Conservation (phyloP, 2,113 vertebrate species). For the Poeciliopsis prolifica region DNA sequence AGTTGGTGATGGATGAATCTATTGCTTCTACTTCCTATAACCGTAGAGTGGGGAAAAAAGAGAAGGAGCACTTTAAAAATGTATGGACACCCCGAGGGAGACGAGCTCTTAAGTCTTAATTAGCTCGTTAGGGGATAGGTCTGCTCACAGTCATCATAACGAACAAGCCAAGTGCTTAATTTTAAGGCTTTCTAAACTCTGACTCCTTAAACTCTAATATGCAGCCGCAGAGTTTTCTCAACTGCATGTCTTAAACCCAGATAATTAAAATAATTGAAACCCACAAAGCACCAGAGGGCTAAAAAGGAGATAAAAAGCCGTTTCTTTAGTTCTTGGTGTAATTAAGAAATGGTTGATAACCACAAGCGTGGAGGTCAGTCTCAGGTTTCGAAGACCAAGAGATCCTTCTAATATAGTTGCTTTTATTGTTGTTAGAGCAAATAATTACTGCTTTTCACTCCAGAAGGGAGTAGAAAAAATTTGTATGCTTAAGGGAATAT, state of each 20-base stretch:
- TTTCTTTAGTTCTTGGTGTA: background rate
- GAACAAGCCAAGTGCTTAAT: background rate
- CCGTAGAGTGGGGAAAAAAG: background rate
- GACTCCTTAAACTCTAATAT: conserved; percentile 2
- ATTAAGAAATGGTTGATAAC: background rate
- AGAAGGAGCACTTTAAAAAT: background rate
- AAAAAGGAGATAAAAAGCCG: background rate
- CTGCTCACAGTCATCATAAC: background rate
- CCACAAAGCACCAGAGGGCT: no score
- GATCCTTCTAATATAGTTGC: background rate
- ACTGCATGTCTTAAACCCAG: background rate
- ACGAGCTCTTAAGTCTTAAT: background rate
- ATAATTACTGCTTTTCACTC: background rate
- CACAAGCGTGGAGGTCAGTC: background rate
- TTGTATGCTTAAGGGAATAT: background rate
- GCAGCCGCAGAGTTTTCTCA: background rate
- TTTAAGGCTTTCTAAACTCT: background rate
- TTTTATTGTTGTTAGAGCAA: background rate
- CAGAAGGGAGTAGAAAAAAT: background rate
- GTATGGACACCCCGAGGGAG: background rate
- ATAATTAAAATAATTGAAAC: conserved; percentile 2
- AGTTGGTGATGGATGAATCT: background rate
- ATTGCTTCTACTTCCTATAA: background rate
- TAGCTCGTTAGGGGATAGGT: conserved; percentile 1
- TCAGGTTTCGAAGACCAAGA: background rate